Percentiles rank a stretch among this genome's conserved stretches.
Conservation (phyloP, 2,113 vertebrate species). For the Oncorhynchus keta region DNA sequence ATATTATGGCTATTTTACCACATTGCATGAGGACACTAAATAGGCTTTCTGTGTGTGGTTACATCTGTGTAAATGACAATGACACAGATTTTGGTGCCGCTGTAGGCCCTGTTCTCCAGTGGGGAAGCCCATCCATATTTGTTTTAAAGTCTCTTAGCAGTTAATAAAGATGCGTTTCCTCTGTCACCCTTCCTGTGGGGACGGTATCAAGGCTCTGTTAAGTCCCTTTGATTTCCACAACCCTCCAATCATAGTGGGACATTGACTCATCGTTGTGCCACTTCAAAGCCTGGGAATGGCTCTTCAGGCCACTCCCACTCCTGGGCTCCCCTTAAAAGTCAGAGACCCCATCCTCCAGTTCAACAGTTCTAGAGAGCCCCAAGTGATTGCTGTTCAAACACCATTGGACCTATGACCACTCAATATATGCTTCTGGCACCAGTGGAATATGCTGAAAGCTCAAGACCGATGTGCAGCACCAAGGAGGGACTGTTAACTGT, state of each 20-base stretch:
- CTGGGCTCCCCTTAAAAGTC: constrained; percentile 77
- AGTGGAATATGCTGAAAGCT: constrained; percentile 49
- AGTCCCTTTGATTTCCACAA: constrained; percentile 86
- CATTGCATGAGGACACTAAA: constrained; percentile 47
- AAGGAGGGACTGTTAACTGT: neutral
- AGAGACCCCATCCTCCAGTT: constrained; percentile 49
- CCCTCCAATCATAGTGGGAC: constrained; percentile 75
- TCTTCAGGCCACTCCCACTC: constrained; percentile 78
- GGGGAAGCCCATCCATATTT: constrained; percentile 71
- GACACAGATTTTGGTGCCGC: constrained; percentile 50
- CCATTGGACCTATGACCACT: constrained; percentile 12
- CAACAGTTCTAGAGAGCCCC: constrained; percentile 37
- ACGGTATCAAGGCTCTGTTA: constrained; percentile 88
- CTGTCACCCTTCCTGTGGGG: constrained; percentile 81
- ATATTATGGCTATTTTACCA: constrained; percentile 16
- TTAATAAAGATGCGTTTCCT: constrained; percentile 84
- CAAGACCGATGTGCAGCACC: neutral
- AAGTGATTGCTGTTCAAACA: constrained; percentile 37
- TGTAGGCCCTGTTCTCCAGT: constrained; percentile 31
- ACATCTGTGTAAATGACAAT: constrained; percentile 48
- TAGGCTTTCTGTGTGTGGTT: constrained; percentile 19
- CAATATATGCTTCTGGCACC: constrained; percentile 6
- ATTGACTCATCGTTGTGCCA: constrained; percentile 83
- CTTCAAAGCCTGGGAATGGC: constrained; percentile 85
- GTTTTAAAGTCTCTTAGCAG: constrained; percentile 84